Conservation (phyloP, 2,797 vertebrate species). For the Rhabdophis nuchalis region DNA sequence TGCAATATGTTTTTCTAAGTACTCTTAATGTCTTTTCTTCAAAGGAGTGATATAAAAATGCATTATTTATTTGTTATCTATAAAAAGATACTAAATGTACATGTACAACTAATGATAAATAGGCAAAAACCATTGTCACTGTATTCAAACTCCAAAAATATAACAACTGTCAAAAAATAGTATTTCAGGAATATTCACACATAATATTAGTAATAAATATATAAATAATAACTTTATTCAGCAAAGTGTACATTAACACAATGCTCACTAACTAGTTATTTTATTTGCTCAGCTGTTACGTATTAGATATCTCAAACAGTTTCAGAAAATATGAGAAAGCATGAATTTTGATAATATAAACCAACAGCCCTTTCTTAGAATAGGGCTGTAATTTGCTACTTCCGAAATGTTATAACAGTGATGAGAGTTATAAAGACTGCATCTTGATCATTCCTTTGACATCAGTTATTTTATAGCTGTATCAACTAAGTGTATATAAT, state of each 20-base stretch:
- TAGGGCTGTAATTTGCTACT: conserved; percentile 6
- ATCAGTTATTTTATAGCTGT: neutral
- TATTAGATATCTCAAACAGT: neutral
- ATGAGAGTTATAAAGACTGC: conserved; percentile 1
- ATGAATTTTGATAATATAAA: neutral
- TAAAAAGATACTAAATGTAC: conserved; percentile 70
- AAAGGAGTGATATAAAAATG: conserved; percentile 80
- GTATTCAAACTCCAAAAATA: conserved; percentile 55
- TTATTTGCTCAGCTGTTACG: neutral
- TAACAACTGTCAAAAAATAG: conserved; percentile 49
- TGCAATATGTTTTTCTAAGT: conserved; percentile 82
- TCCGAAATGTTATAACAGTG: neutral
- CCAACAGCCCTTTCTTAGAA: neutral
- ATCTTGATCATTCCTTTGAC: neutral
- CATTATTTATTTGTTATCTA: conserved; percentile 72
- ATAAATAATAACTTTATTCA: neutral
- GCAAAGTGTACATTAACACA: conserved; percentile 23
- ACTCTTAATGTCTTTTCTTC: conserved; percentile 83
- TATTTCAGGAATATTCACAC: conserved; percentile 27
- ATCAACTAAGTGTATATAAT: neutral
- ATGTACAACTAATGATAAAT: conserved; percentile 53
- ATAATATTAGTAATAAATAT: conserved; percentile 33
- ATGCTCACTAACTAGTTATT: conserved; percentile 15
- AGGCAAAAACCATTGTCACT: conserved; percentile 60
- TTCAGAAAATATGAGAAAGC: neutral